Evolutionary conservation across 2,888 invertebrate species (phyloP).

Genomic region (Stictocephala bisonia): DNA sequence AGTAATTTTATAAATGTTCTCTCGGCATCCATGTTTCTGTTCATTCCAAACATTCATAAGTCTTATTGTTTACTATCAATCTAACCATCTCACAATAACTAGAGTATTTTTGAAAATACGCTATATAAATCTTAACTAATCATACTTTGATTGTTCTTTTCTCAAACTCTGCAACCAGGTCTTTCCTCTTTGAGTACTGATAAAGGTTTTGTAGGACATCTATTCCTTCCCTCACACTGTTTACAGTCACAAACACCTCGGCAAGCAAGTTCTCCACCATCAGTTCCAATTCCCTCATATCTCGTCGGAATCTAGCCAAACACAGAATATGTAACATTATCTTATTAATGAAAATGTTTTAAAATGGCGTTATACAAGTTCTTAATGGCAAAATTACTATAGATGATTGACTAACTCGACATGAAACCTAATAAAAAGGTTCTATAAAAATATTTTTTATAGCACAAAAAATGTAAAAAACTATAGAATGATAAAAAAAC

Average conservation of each 20-base stretch:
- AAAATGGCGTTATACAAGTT: background rate
- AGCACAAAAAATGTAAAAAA: too few relatives aligned
- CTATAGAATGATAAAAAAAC: too few relatives aligned
- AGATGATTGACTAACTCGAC: background rate
- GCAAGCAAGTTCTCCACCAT: constrained; percentile 86
- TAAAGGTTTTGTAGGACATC: constrained; percentile 81
- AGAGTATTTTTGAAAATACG: background rate
- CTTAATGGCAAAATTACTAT: background rate
- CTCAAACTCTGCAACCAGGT: constrained; percentile 76
- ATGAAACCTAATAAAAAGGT: too few relatives aligned
- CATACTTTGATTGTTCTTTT: constrained; percentile 73
- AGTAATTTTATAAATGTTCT: too few relatives aligned
- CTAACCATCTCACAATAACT: background rate
- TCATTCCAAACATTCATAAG: too few relatives aligned
- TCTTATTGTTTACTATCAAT: too few relatives aligned
- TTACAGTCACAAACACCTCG: constrained; percentile 80
- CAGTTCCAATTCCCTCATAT: constrained; percentile 71
- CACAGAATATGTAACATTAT: background rate
- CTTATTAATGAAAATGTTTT: background rate
- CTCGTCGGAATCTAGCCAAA: constrained; percentile 67
- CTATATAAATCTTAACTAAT: background rate
- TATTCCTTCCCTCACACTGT: constrained; percentile 84
- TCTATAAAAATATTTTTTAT: too few relatives aligned
- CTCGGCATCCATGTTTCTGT: too few relatives aligned
- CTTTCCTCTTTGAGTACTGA: constrained; percentile 81